These are phyloP conservation scores for Hippotragus niger DNA, from an alignment of 2,113 vertebrate species.

Conservation along the genomic window DNA sequence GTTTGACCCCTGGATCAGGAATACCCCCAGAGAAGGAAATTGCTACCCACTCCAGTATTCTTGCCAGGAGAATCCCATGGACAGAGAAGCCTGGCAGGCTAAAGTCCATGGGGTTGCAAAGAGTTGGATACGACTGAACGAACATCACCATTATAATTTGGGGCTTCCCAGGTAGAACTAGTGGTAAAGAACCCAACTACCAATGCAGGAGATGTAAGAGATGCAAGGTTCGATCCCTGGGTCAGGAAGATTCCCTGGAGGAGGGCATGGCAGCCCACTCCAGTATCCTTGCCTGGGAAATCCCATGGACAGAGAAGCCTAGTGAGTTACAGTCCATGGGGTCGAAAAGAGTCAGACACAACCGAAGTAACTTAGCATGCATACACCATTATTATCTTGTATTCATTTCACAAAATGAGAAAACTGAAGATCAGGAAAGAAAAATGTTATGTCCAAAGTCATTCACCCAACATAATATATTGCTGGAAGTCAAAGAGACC, in stretches of 20 bases:
- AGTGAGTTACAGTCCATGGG: not conserved
- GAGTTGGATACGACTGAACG: fast-evolving
- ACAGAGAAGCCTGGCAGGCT: not conserved
- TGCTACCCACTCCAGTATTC: not conserved
- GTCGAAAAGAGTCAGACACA: not conserved
- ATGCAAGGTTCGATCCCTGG: not conserved
- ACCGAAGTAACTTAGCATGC: not conserved
- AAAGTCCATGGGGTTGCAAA: not conserved
- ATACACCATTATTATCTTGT: not conserved
- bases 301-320: not conserved
- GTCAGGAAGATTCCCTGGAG: not conserved
- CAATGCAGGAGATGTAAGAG: not conserved
- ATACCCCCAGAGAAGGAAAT: not conserved
- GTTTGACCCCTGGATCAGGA: not conserved
- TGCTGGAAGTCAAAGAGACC: not conserved
- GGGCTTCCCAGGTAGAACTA: not conserved
- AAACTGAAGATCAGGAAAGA: not conserved
- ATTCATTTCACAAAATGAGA: not conserved
- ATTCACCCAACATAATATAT: not conserved
- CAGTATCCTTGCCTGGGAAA: not conserved
- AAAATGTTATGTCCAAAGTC: not conserved
- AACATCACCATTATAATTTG: not conserved
- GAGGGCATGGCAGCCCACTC: not conserved
- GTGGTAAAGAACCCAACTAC: not conserved
- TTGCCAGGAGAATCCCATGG: not conserved